Evolutionary conservation across 2,888 invertebrate genomes (phyloP).

Genomic region (Eubasilissa splendida): DNA sequence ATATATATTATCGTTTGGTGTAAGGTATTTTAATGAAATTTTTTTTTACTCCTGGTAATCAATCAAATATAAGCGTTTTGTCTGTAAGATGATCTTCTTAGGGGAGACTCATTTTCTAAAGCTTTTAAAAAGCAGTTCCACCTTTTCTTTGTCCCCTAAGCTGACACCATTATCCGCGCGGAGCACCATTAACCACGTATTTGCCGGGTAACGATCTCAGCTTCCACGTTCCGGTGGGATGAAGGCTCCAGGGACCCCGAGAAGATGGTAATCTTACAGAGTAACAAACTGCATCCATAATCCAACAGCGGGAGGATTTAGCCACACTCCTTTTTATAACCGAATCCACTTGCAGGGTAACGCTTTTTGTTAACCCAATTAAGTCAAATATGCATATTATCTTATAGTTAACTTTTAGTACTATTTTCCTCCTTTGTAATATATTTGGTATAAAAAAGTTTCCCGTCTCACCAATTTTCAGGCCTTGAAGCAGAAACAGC

Average conservation of each 20-base stretch:
- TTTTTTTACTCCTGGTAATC: no score
- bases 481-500: no score
- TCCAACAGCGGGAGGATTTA: not conserved
- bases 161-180: not conserved
- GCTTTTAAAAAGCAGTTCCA: constrained; percentile 28
- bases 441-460: constrained; percentile 6
- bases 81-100: not conserved
- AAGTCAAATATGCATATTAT: not conserved
- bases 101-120: not conserved
- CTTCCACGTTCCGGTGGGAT: constrained; percentile 11
- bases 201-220: constrained; percentile 28
- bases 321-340: constrained; percentile 24
- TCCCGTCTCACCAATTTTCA: not conserved
- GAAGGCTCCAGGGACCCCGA: constrained; percentile 8
- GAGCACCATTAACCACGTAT: constrained; percentile 32
- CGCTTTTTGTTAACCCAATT: constrained; percentile 11
- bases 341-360: constrained; percentile 6
- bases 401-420: constrained; percentile 5
- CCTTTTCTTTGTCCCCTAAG: constrained; percentile 19
- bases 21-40: no score
- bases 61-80: no score
- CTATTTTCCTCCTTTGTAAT: not conserved
- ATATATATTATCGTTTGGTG: no score
- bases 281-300: constrained; percentile 28
- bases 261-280: constrained; percentile 16